Base-by-base conservation (phyloP, 2,113 vertebrate genomes). In the Actenoides lindsayi region DNA sequence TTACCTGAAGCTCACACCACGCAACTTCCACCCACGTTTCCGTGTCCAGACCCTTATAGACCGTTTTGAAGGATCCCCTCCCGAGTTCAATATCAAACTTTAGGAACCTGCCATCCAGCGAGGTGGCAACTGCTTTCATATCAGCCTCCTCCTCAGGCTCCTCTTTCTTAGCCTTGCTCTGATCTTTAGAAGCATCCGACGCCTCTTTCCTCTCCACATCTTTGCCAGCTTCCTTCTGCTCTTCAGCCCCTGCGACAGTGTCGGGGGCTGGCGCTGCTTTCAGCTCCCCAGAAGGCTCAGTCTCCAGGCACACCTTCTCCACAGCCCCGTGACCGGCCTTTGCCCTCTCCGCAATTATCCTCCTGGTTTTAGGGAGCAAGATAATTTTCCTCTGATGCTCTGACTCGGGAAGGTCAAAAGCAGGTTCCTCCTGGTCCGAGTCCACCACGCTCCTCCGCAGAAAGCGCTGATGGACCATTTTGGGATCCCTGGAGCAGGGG, bases 41-140 rank as follows among this genome's bases (percentile, higher is more conserved):
- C 0, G 99, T 99, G 98, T 99, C 99, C 83, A 99, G 98, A 16
- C 99, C 99, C 93, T 99, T 99, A 89, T 99, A 99, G 94, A 99
- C 99, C 0, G 99, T 99, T 97, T 99, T 99, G 98, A 99, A 99
- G 83, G 99, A 99, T 48, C 99, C 99, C 59, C 99, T 98, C 15
- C 99, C 99, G 62, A 99, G 98, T 95, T 99, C 99, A 69, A 99
- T 99, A 96, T 99, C 99, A 96, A 99, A 99, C 98, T 99, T 99
- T n/a, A 99, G 98, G 95, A 99, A 99, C 79, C 99, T 98, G 70
- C 99, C 99, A 13, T 99, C 98, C 14, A 99, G 98, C 33, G 99
- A 99, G 69, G 99, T 99, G 97, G 99, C 99, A 70, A 99, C 99
- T 0, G 99, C 99, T 95, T 99, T 99, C 98, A 99, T 99, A 69